Conservation (phyloP, 2,113 vertebrate species). For the Pomatostomus ruficeps region DNA sequence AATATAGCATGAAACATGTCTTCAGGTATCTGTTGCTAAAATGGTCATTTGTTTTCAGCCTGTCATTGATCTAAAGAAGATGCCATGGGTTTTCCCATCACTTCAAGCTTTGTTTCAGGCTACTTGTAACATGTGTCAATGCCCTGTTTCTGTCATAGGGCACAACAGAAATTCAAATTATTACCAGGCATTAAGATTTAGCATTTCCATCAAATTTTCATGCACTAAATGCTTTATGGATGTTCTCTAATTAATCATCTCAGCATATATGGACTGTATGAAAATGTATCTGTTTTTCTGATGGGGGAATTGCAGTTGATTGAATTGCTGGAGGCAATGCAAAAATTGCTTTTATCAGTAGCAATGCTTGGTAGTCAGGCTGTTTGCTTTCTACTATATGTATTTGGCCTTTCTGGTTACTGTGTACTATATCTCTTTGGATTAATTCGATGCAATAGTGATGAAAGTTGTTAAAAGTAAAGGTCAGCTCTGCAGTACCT, state of each 20-base stretch:
- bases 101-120: not conserved
- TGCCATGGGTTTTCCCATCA: not conserved
- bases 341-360: not conserved
- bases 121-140: not conserved
- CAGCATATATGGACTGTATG: not conserved
- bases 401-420: not conserved
- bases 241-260: not conserved
- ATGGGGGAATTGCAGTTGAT: not conserved
- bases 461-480: not conserved
- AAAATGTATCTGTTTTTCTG: not conserved
- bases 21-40: not conserved
- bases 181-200: not conserved
- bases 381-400: not conserved
- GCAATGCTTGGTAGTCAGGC: not conserved
- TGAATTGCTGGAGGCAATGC: not conserved
- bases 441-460: not conserved
- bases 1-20: not conserved
- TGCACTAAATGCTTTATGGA: not conserved
- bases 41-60: not conserved
- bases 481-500: not conserved
- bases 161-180: not conserved
- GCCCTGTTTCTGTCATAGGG: not conserved
- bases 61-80: not conserved
- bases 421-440: not conserved
- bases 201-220: not conserved